Conservation (phyloP, 2,888 invertebrate genomes). For the Ryuthela nishihirai region DNA sequence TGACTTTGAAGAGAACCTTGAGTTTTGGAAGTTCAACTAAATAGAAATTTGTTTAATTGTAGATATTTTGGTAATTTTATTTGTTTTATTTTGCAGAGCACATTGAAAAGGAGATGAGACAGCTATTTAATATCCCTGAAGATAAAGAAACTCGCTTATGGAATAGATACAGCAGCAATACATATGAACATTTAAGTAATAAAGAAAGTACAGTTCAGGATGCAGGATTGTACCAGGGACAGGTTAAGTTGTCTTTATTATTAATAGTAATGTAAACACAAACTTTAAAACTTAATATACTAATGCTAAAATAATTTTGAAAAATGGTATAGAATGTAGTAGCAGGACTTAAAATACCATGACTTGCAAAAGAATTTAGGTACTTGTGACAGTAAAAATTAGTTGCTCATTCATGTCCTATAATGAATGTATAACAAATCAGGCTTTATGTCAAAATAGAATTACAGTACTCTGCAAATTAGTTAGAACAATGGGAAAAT, state of each 20-base stretch:
- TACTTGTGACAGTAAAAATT: too few relatives aligned
- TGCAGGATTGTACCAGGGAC: slow-evolving; percentile 51
- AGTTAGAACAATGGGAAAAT: too few relatives aligned
- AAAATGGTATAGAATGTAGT: too few relatives aligned
- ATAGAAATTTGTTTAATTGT: background rate
- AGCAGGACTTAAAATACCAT: too few relatives aligned
- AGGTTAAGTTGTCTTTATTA: slow-evolving; percentile 46
- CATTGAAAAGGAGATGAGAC: slow-evolving; percentile 48
- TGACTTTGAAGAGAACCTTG: background rate
- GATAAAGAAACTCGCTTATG: slow-evolving; percentile 53
- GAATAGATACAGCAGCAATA: slow-evolving; percentile 52
- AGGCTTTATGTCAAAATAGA: too few relatives aligned
- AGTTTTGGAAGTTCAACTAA: background rate
- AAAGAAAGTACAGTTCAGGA: slow-evolving; percentile 52
- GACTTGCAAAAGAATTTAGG: too few relatives aligned
- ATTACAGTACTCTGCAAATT: too few relatives aligned
- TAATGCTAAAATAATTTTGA: too few relatives aligned
- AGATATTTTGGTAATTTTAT: slow-evolving; percentile 1
- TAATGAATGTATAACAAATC: too few relatives aligned
- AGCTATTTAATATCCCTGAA: slow-evolving; percentile 50
- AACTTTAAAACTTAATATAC: too few relatives aligned
- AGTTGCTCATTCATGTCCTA: too few relatives aligned
- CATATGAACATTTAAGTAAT: slow-evolving; percentile 51
- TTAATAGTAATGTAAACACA: too few relatives aligned
- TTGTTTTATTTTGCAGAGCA: slow-evolving; percentile 21